These are phyloP conservation scores for Chloroclysta siterata DNA, from an alignment of 2,888 invertebrate genomes.

Conservation along the genomic window DNA sequence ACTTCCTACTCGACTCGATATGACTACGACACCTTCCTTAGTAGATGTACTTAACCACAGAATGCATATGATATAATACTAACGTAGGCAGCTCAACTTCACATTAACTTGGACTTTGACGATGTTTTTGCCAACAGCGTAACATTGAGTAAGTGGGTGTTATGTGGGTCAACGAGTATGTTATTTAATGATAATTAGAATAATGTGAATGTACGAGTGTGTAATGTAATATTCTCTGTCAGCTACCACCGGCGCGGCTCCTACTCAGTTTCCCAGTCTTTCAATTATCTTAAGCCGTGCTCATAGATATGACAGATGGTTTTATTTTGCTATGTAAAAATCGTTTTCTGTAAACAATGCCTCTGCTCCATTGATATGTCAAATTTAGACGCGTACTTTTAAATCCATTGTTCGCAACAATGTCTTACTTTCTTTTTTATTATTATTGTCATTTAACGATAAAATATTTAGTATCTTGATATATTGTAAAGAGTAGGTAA, in stretches of 20 bases:
- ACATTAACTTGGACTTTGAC: slow-evolving; percentile 22
- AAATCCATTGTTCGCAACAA: slow-evolving; percentile 33
- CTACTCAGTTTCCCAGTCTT: background rate
- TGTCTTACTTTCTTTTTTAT: slow-evolving; percentile 34
- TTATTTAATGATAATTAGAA: slow-evolving; percentile 15
- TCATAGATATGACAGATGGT: slow-evolving; percentile 11
- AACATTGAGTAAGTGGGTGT: slow-evolving; percentile 32
- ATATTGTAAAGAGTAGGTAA: too few species aligned
- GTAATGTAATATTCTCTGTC: slow-evolving; percentile 10
- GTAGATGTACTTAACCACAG: slow-evolving; percentile 27
- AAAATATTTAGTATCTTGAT: slow-evolving; percentile 1
- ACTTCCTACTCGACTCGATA: slow-evolving; percentile 54
- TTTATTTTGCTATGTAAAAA: slow-evolving; percentile 24
- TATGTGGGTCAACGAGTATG: slow-evolving; percentile 29
- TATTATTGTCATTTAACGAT: slow-evolving; percentile 13
- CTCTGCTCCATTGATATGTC: slow-evolving; percentile 30
- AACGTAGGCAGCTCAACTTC: slow-evolving; percentile 22
- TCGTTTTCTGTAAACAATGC: slow-evolving; percentile 36
- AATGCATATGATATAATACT: background rate
- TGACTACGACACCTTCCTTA: slow-evolving; percentile 7
- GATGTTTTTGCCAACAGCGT: slow-evolving; percentile 24
- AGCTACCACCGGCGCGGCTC: background rate
- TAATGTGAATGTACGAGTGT: slow-evolving; percentile 5
- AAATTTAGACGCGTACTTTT: slow-evolving; percentile 31
- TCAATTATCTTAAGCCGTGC: background rate